phyloP scores from a whole-genome alignment of 2,797 vertebrate genomes.

The Cyclura pinguis region DNA sequence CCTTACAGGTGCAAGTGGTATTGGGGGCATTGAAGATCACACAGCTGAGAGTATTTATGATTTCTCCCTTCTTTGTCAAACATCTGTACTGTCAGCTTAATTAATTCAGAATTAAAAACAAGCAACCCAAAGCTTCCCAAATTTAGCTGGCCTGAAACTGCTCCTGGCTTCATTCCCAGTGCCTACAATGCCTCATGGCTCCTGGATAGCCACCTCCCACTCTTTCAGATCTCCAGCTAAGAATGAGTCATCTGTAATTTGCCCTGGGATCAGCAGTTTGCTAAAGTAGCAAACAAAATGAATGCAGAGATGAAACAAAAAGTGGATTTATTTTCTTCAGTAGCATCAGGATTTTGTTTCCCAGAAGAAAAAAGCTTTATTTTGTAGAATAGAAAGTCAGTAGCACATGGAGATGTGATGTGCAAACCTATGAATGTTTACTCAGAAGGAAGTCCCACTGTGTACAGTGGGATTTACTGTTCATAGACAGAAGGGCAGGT shows the following conservation, averaged over 20 bases:
- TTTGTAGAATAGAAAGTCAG: not conserved
- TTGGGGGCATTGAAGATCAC: no score
- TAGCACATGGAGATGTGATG: no score
- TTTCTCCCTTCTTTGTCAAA: constrained; percentile 7
- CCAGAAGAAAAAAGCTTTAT: no score
- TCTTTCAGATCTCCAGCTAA: not conserved
- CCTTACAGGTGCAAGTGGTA: no score
- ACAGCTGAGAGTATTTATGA: not conserved
- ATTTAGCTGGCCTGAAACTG: not conserved
- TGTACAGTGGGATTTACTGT: no score
- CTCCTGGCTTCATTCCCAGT: not conserved
- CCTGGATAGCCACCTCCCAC: no score
- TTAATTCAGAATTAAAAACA: constrained; percentile 30
- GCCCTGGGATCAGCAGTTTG: not conserved
- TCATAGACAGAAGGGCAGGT: no score
- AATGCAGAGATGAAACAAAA: not conserved
- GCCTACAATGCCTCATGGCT: not conserved
- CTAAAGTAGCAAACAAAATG: not conserved
- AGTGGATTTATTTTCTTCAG: not conserved
- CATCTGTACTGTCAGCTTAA: not conserved
- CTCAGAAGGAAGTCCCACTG: not conserved
- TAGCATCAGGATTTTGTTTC: not conserved
- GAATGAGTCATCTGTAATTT: not conserved
- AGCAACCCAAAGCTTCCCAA: not conserved
- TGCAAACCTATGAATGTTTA: not conserved